Evolutionary conservation across 23 tunicate species (phyloP).

Genomic region (Oikopleura vanhoeffeni): DNA sequence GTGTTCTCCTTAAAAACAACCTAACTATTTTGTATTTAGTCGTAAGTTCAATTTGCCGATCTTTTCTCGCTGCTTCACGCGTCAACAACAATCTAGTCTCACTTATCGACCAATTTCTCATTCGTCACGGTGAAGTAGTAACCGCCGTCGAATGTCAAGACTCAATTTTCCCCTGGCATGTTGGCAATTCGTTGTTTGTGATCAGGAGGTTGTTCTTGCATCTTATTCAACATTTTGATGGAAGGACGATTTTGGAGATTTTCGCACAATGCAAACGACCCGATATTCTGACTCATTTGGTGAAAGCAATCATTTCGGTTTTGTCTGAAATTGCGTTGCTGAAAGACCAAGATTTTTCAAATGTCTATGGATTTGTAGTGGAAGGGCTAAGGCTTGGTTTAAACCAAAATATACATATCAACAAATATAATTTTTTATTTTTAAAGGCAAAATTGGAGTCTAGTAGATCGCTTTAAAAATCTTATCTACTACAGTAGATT

Average conservation of each 20-base stretch:
- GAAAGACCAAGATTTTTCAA: background rate
- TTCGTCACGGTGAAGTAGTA: slow-evolving; percentile 35
- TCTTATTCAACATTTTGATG: slow-evolving; percentile 61
- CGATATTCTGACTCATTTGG: slow-evolving; percentile 17
- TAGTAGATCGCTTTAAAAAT: too few relatives aligned
- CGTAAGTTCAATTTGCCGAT: slow-evolving; percentile 35
- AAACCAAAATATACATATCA: too few relatives aligned
- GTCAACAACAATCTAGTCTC: slow-evolving; percentile 51
- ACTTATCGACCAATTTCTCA: slow-evolving; percentile 37
- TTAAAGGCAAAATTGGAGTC: too few relatives aligned
- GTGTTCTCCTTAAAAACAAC: too few relatives aligned
- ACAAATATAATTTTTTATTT: too few relatives aligned
- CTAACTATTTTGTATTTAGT: too few relatives aligned
- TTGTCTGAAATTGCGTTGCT: slow-evolving; percentile 25
- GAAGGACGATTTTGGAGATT: slow-evolving; percentile 51
- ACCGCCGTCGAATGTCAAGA: slow-evolving; percentile 76
- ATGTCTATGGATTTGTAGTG: background rate
- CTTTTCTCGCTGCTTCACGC: slow-evolving; percentile 49
- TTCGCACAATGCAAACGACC: slow-evolving; percentile 47
- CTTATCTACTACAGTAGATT: too few relatives aligned
- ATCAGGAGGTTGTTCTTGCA: slow-evolving; percentile 49
- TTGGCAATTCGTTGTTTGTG: slow-evolving; percentile 39
- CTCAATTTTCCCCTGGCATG: slow-evolving; percentile 73
- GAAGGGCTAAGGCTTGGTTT: too few relatives aligned
- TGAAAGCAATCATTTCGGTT: slow-evolving; percentile 22